Evolutionary conservation across 2,113 vertebrate genomes (phyloP).

Genomic region (Cyphomyrus plagiostoma): DNA sequence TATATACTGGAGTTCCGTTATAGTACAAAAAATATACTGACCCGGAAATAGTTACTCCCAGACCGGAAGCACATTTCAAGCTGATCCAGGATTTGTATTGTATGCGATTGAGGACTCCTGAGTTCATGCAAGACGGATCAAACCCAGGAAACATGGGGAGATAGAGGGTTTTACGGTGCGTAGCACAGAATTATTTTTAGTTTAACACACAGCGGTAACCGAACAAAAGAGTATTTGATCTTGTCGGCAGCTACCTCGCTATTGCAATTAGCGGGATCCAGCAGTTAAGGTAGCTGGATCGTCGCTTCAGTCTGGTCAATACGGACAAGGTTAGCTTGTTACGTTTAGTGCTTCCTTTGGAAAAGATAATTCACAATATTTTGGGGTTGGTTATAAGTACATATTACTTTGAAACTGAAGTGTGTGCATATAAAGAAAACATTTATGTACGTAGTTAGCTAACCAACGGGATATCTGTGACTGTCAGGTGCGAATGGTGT

Average conservation of each 20-base stretch:
- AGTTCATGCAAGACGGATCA: background rate
- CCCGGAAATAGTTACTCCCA: constrained; percentile 9
- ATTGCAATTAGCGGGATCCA: constrained; percentile 17
- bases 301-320: background rate
- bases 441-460: background rate
- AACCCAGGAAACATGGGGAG: constrained; percentile 17
- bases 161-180: constrained; percentile 21
- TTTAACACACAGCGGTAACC: background rate
- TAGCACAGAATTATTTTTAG: background rate
- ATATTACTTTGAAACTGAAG: background rate
- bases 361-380: background rate
- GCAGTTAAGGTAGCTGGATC: background rate
- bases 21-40: background rate
- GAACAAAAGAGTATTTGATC: background rate
- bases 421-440: background rate
- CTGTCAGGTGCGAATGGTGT: background rate
- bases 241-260: background rate
- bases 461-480: background rate
- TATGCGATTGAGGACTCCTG: background rate
- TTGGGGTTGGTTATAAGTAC: background rate
- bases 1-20: background rate
- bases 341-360: background rate
- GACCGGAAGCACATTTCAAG: constrained; percentile 14
- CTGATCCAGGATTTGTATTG: background rate
- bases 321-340: background rate